Base-by-base conservation (phyloP, 2,888 invertebrate genomes). In the Colostygia pectinataria region DNA sequence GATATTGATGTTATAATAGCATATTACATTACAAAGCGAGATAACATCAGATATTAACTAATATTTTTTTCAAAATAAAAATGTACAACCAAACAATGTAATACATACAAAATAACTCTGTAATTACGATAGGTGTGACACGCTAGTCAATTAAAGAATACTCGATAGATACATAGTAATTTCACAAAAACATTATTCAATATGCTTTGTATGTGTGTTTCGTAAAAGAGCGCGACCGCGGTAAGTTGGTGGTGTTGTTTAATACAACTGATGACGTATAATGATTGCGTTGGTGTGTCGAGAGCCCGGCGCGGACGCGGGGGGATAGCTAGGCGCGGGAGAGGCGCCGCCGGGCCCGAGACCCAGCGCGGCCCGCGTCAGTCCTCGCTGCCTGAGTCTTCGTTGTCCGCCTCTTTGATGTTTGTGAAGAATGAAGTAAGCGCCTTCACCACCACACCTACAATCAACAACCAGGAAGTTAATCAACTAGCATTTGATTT, bases 361-460 rank as follows among this genome's bases (percentile, higher is more conserved):
- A 66, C 68, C 68, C 69, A 54, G 59, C 66, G 48, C 6, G 46
- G 59, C 71, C 61, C 73, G 57, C 74, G 88, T 90, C 88, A 90
- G 81, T 88, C 88, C 71, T 89, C 89, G 68, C 89, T 87, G 63
- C 85, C 81, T 4, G 90, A 88, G 68, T 90, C 92, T 59, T 93
- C 92, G 61, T 93, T 93, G 64, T 94, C 94, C 41, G 90, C 92
- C 78, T 94, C 94, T 71, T 92, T 92, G 62, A 95, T 88, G 72
- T 92, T 92, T 37, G 93, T 93, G 84, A 94, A 94, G 90, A 95
- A 95, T 60, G 93, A 93, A 47, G 93, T 93, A 56, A 96, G 91
- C 65, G 94, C 93, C 78, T 93, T 93, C 64, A 94, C 77, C 67
- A 95, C 94, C 29, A 95, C 93, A 62, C 94, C 95, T 92, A 66